A percentile compares a stretch with the other conserved stretches of the same genome.
phyloP scores from a whole-genome alignment of 1,140 invertebrate species.

The Zaprionus capensis region DNA sequence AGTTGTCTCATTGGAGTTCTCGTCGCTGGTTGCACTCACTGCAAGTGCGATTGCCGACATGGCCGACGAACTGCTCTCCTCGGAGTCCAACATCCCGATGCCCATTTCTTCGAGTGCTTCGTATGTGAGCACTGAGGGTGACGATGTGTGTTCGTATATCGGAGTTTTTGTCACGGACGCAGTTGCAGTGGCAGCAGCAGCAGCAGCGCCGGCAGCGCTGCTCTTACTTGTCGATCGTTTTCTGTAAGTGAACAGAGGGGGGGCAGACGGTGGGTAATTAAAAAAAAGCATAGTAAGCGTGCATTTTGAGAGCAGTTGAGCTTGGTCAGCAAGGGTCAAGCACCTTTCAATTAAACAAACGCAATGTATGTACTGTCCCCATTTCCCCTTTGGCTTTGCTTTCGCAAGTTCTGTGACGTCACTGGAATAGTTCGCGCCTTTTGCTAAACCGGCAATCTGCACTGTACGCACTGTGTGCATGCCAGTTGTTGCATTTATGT shows the following conservation, averaged over 20 bases:
- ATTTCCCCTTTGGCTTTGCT: constrained; percentile 34
- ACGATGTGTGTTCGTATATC: constrained; percentile 67
- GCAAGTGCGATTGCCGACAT: constrained; percentile 69
- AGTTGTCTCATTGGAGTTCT: constrained; percentile 79
- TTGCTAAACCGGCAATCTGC: constrained; percentile 21
- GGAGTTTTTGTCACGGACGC: constrained; percentile 49
- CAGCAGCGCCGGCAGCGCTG: constrained; percentile 21
- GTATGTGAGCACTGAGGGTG: constrained; percentile 65
- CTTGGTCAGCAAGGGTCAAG: constrained; percentile 69
- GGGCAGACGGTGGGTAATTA: constrained; percentile 23
- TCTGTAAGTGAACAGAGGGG: constrained; percentile 44
- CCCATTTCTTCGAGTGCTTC: constrained; percentile 82
- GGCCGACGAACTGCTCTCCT: constrained; percentile 80
- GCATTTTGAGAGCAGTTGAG: constrained; percentile 29
- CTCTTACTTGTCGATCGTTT: constrained; percentile 68
- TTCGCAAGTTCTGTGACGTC: constrained; percentile 58
- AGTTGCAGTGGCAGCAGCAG: neutral
- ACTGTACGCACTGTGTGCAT: neutral
- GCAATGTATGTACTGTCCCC: constrained; percentile 44
- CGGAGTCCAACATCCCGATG: constrained; percentile 82
- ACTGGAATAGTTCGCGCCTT: constrained; percentile 47
- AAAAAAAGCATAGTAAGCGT: constrained; percentile 36
- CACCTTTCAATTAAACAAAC: constrained; percentile 56
- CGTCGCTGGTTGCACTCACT: constrained; percentile 69
- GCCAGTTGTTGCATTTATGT: neutral